Base-by-base conservation (phyloP, 2,888 invertebrate species). In the Drosophila monieri region DNA sequence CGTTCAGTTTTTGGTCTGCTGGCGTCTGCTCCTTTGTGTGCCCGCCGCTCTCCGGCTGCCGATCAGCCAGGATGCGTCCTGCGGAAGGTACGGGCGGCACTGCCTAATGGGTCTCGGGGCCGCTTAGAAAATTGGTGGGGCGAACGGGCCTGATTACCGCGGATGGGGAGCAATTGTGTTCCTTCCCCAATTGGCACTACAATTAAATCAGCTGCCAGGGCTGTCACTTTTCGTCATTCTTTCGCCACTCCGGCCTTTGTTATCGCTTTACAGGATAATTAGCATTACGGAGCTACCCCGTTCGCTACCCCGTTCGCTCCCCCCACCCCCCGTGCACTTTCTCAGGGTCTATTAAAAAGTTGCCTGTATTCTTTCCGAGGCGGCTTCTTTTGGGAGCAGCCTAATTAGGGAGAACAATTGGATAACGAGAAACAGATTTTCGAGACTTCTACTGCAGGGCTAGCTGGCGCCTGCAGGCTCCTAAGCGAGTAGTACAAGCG, bases 1-100 rank as follows among this genome's bases (percentile, higher is more conserved):
- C 80, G 57, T 25, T 53, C 56, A 44, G 52, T 64, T 54, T 69
- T 52, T 71, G 65, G 48, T 60, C 52, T 35, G 46, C 30, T 60
- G 35, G 37, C 44, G 35, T 48, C 23, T 15, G 14, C 44, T 60
- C 44, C 60, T 59, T 59, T 60, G 46, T 60, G 46, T 61, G 44
- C 14, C 54, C 35, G 18, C 12, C n/a, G 30, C 61, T 18, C 18
- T 18, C 18, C 27, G 44, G 46, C 61, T 60, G 61, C 61, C 15
- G 18, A 18, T 18, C 41, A 41, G 41, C 25, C 43, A 27, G 27
- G 43, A 44, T 25, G 59, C 41, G 41, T 35, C 58, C 57, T 5
- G 21, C 21, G 21, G 21, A 23, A 23, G 21, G 30, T 12, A 32
- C 32, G 47, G 21, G 48, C 15, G 32, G 47, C 21, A 32, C 30